Evolutionary conservation across 1,140 invertebrate species (phyloP).

Genomic region (Diabrotica undecimpunctata): DNA sequence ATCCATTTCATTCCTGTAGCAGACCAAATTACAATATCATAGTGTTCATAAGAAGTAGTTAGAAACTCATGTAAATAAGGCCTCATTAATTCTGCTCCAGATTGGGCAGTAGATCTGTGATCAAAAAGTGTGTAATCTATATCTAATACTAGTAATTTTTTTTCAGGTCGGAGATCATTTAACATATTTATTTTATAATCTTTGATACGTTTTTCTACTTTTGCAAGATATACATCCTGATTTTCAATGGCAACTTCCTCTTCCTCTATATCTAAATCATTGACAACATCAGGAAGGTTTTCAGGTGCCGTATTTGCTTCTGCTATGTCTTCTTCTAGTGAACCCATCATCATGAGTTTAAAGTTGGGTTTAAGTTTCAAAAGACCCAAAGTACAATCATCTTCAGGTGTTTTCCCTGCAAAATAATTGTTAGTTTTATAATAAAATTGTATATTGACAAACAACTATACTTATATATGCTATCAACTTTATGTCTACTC

Average conservation of each 20-base stretch:
- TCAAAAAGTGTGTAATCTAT: slow-evolving; percentile 98
- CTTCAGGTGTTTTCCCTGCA: slow-evolving; percentile 75
- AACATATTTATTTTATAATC: slow-evolving; percentile 82
- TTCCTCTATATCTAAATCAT: slow-evolving; percentile 84
- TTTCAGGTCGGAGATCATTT: slow-evolving; percentile 75
- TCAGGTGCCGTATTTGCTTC: slow-evolving; percentile 73
- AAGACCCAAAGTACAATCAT: slow-evolving; percentile 65
- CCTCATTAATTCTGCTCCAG: slow-evolving; percentile 86
- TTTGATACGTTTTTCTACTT: slow-evolving; percentile 80
- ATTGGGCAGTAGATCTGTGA: slow-evolving; percentile 76
- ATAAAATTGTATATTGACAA: not conserved
- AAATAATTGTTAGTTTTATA: slow-evolving; percentile 24
- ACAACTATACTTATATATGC: too few species aligned
- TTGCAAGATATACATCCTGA: slow-evolving; percentile 61
- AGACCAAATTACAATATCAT: slow-evolving; percentile 90
- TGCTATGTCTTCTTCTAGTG: slow-evolving; percentile 85
- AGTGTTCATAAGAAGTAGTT: slow-evolving; percentile 82
- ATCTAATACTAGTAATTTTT: slow-evolving; percentile 90
- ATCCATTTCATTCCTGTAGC: slow-evolving; percentile 99
- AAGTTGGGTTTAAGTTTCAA: slow-evolving; percentile 81
- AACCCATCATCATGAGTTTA: slow-evolving; percentile 97
- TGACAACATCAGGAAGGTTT: slow-evolving; percentile 78
- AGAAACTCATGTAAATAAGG: slow-evolving; percentile 95
- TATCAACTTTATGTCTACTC: not conserved
- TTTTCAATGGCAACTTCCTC: slow-evolving; percentile 84